Percentiles rank a stretch among this genome's conserved stretches.
These are phyloP conservation scores for Lycodopsis pacificus DNA, from an alignment of 2,797 vertebrate genomes.

Conservation along the genomic window DNA sequence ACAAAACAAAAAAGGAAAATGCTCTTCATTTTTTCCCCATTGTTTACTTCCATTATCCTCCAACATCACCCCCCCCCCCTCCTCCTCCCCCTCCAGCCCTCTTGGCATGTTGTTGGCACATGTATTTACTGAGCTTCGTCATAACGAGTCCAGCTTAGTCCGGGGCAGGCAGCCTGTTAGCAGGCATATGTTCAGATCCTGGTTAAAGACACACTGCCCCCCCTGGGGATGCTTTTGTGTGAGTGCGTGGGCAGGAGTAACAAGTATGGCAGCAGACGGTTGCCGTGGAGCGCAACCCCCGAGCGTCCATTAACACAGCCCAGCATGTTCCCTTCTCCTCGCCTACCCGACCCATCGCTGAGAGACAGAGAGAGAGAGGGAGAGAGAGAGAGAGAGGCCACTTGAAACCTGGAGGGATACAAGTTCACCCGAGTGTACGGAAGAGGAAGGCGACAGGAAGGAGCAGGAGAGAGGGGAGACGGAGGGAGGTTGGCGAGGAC, in stretches of 20 bases:
- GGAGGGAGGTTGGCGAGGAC: neutral
- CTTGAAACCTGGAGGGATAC: slow-evolving; percentile 55
- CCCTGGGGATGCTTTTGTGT: slow-evolving; percentile 51
- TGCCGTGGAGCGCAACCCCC: slow-evolving; percentile 54
- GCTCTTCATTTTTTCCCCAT: neutral
- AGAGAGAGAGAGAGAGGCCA: slow-evolving; percentile 38
- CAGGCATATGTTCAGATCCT: slow-evolving; percentile 77
- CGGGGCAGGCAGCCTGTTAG: slow-evolving; percentile 69
- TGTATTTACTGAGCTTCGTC: slow-evolving; percentile 70
- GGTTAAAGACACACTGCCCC: slow-evolving; percentile 71
- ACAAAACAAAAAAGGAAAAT: neutral
- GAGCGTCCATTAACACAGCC: slow-evolving; percentile 69
- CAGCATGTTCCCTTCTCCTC: slow-evolving; percentile 55
- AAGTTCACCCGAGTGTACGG: slow-evolving; percentile 52
- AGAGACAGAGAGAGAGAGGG: slow-evolving; percentile 30
- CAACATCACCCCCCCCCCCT: neutral
- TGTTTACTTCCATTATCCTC: neutral
- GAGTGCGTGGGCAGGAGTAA: slow-evolving; percentile 49
- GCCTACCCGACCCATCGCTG: slow-evolving; percentile 39
- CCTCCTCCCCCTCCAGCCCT: neutral
- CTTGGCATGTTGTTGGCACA: slow-evolving; percentile 42
- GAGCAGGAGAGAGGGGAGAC: slow-evolving; percentile 9
- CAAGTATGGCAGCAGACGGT: slow-evolving; percentile 68
- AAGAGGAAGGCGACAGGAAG: slow-evolving; percentile 48
- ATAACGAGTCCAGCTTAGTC: slow-evolving; percentile 76